Evolutionary conservation across 2,113 vertebrate genomes (phyloP).

Genomic region (Ia io): DNA sequence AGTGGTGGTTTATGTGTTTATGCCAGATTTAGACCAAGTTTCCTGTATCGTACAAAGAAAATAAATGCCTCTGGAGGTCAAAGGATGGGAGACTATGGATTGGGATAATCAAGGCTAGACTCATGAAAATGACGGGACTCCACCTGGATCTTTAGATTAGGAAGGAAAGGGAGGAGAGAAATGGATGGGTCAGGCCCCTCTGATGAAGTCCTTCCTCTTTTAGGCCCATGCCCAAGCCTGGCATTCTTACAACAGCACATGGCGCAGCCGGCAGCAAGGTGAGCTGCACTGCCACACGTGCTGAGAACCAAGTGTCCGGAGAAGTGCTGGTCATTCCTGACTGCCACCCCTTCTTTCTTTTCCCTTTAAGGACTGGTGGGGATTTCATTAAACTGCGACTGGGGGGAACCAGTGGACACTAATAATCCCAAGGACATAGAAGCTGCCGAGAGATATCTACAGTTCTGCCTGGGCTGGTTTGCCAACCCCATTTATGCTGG

Average conservation of each 20-base stretch:
- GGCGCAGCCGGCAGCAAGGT: slow-evolving; percentile 92
- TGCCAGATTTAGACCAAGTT: neutral
- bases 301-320: accelerated
- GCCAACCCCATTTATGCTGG: slow-evolving; percentile 94
- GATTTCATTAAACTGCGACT: slow-evolving; percentile 91
- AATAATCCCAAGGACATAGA: slow-evolving; percentile 88
- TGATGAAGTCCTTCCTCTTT: neutral
- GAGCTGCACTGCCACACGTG: neutral
- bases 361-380: slow-evolving; percentile 88
- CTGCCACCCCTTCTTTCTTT: neutral
- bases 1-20: neutral
- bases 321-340: accelerated
- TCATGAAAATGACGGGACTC: neutral
- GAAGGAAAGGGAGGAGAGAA: neutral
- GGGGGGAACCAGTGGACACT: slow-evolving; percentile 94
- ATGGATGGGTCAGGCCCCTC: neutral
- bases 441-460: slow-evolving; percentile 93
- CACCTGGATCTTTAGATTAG: neutral
- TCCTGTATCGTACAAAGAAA: neutral
- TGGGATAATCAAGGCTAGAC: neutral
- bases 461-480: slow-evolving; percentile 96
- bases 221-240: slow-evolving; percentile 93
- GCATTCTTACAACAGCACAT: slow-evolving; percentile 90
- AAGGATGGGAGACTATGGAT: neutral
- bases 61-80: neutral